Conservation (phyloP, 2,113 vertebrate genomes). For the Falcunculus frontatus region DNA sequence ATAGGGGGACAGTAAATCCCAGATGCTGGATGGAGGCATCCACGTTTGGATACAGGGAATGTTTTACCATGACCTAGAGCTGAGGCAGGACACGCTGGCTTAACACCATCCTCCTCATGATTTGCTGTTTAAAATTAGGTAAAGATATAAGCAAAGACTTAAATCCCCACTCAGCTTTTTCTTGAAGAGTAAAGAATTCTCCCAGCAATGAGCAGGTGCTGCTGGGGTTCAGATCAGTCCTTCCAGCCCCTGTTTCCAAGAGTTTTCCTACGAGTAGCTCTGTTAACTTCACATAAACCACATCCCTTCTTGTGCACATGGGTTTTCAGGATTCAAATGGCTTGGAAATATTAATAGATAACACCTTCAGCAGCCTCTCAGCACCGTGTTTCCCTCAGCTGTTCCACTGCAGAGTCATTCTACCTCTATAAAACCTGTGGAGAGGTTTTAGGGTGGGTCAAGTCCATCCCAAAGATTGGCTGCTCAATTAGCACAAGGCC, state of each 20-base stretch:
- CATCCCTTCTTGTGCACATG: rapidly evolving
- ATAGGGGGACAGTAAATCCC: not conserved
- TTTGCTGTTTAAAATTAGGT: not conserved
- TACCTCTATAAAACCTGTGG: not conserved
- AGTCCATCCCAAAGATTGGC: not conserved
- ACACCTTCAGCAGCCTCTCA: not conserved
- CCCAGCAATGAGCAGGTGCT: not conserved
- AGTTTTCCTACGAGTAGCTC: not conserved
- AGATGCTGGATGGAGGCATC: not conserved
- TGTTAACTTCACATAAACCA: not conserved
- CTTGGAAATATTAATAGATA: not conserved
- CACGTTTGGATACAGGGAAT: not conserved
- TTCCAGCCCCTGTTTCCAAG: not conserved
- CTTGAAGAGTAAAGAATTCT: not conserved
- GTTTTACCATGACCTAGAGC: not conserved
- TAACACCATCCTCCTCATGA: not conserved
- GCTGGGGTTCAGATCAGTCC: not conserved
- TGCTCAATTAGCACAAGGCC: not conserved
- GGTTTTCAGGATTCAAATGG: not conserved
- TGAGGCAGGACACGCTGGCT: not conserved
- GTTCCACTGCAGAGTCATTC: not conserved
- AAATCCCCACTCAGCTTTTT: not conserved
- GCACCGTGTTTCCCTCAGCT: not conserved
- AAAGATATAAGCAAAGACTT: not conserved
- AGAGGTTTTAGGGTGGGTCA: not conserved